Percentiles rank a stretch among this genome's conserved stretches.
phyloP scores from a whole-genome alignment of 1,140 invertebrate genomes.

The Piezodorus guildinii region DNA sequence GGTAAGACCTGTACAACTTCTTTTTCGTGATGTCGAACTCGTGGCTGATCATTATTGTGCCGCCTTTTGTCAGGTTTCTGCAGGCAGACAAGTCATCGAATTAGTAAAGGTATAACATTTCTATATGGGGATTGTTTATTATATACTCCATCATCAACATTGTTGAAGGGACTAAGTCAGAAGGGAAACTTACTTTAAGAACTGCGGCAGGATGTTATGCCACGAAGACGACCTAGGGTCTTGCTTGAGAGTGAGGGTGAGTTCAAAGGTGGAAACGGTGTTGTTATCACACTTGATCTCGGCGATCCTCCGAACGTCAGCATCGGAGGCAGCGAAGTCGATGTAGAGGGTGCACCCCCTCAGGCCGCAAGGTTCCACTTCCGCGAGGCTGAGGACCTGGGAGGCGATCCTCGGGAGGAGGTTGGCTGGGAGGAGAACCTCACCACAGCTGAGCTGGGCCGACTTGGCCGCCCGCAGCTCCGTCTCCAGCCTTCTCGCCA shows the following conservation, averaged over 20 bases:
- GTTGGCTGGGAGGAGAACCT: constrained; percentile 66
- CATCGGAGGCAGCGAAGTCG: constrained; percentile 47
- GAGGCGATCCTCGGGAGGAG: constrained; percentile 59
- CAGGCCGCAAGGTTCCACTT: constrained; percentile 73
- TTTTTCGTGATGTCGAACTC: constrained; percentile 74
- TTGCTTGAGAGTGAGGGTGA: constrained; percentile 71
- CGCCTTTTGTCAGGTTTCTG: constrained; percentile 67
- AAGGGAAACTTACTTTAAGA: constrained; percentile 59
- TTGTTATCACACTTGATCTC: constrained; percentile 68
- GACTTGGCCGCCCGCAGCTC: constrained; percentile 64
- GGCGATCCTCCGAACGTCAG: constrained; percentile 44
- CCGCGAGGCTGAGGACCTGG: constrained; percentile 64
- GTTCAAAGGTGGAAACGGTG: constrained; percentile 73
- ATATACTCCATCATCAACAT: neutral
- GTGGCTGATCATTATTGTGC: constrained; percentile 71
- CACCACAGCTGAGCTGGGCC: constrained; percentile 61
- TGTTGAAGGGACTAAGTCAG: neutral
- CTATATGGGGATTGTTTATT: neutral
- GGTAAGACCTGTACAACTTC: constrained; percentile 67
- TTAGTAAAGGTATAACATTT: constrained; percentile 17
- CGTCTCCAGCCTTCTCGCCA: constrained; percentile 53
- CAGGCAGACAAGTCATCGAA: constrained; percentile 32
- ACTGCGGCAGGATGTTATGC: constrained; percentile 69
- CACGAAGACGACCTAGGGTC: constrained; percentile 54
- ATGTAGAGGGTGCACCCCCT: constrained; percentile 63